These are phyloP conservation scores for Xenus cinereus DNA, from an alignment of 2,113 vertebrate genomes.

Conservation along the genomic window DNA sequence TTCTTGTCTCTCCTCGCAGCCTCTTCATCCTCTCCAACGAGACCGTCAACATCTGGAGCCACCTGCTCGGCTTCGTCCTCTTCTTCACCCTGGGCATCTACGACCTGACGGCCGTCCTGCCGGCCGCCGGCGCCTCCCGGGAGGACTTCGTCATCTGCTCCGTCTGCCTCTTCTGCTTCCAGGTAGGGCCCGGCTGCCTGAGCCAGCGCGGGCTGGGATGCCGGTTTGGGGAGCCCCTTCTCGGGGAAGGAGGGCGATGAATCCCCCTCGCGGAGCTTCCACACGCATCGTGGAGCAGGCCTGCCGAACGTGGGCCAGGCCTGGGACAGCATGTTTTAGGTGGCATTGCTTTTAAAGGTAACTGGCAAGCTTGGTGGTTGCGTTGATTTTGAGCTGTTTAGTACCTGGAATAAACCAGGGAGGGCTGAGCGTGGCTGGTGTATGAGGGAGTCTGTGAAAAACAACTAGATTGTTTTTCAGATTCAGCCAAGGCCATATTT, in stretches of 20 bases:
- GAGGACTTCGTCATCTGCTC: conserved; percentile 96
- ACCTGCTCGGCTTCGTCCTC: conserved; percentile 89
- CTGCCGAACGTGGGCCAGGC: accelerated
- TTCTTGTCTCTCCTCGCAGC: conserved; percentile 61
- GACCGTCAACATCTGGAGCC: conserved; percentile 94
- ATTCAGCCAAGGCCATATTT: accelerated
- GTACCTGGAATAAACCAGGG: accelerated
- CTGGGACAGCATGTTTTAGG: accelerated
- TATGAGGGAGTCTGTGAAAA: accelerated
- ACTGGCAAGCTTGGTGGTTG: accelerated
- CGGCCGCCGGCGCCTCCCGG: conserved; percentile 81
- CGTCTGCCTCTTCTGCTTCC: conserved; percentile 92
- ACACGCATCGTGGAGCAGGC: accelerated
- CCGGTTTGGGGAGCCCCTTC: accelerated
- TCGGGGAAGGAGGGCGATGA: accelerated
- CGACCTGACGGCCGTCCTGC: conserved; percentile 87
- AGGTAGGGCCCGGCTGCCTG: conserved; percentile 73
- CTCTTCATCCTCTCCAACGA: conserved; percentile 95
- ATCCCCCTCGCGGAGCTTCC: accelerated
- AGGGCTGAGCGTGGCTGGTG: accelerated
- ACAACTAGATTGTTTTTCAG: accelerated
- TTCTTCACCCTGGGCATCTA: conserved; percentile 90
- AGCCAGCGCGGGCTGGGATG: too few relatives aligned
- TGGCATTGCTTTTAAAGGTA: accelerated
- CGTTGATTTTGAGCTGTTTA: accelerated